Evolutionary conservation across 2,113 vertebrate species (phyloP).

Genomic region (Syrmaticus mikado): DNA sequence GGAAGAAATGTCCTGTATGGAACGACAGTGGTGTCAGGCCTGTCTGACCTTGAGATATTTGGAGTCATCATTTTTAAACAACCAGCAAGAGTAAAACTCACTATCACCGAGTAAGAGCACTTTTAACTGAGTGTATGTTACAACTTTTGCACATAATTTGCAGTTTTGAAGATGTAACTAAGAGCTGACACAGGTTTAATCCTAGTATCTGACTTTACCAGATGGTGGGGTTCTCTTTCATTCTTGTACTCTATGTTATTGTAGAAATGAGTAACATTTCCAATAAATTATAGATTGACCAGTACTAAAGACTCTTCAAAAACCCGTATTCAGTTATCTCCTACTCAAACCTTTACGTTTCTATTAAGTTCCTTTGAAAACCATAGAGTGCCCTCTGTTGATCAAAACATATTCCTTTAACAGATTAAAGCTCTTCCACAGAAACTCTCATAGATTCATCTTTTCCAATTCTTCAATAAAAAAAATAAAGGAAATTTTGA

Average conservation of each 20-base stretch:
- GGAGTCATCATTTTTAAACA: neutral
- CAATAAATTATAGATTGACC: conserved; percentile 80
- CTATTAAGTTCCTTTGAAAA: conserved; percentile 71
- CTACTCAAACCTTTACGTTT: neutral
- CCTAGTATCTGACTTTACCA: conserved; percentile 67
- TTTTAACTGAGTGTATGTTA: neutral
- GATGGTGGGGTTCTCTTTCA: conserved; percentile 77
- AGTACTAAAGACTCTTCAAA: conserved; percentile 59
- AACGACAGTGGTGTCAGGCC: neutral
- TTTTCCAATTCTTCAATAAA: neutral
- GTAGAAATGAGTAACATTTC: conserved; percentile 75
- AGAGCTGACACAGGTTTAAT: conserved; percentile 59
- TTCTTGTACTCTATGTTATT: conserved; percentile 62
- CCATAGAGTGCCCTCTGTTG: conserved; percentile 84
- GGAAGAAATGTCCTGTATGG: conserved; percentile 16
- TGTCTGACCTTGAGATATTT: neutral
- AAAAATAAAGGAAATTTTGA: neutral
- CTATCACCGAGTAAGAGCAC: neutral
- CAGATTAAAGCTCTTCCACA: neutral
- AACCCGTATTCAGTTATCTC: conserved; percentile 2
- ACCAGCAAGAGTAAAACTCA: neutral
- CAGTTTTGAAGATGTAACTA: conserved; percentile 49
- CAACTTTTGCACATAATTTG: conserved; percentile 61
- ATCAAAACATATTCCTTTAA: conserved; percentile 9
- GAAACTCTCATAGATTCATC: neutral